phyloP scores from a whole-genome alignment of 2,113 vertebrate species.

The Osmerus eperlanus region DNA sequence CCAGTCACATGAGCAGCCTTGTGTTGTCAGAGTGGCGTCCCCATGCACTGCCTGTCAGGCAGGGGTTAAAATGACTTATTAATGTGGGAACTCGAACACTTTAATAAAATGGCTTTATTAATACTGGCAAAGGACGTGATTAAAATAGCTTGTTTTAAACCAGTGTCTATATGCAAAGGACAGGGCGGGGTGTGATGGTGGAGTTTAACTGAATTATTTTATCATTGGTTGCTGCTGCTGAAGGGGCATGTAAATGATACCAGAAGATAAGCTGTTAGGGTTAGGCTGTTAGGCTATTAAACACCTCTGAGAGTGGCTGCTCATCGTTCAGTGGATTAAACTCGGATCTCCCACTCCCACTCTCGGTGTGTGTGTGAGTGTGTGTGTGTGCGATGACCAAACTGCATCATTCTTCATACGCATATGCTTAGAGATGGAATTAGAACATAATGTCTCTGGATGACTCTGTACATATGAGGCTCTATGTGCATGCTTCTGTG shows the following conservation, averaged over 20 bases:
- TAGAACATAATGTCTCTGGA: neutral
- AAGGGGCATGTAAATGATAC: constrained; percentile 51
- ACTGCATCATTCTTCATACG: too few relatives aligned
- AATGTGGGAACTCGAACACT: neutral
- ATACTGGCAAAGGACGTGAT: constrained; percentile 9
- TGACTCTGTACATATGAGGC: neutral
- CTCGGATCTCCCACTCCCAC: neutral
- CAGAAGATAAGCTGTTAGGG: constrained; percentile 45
- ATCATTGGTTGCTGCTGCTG: constrained; percentile 35
- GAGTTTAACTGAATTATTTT: constrained; percentile 48
- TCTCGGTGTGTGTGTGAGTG: neutral
- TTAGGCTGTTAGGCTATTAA: neutral
- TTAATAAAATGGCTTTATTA: constrained; percentile 18
- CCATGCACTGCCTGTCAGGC: neutral
- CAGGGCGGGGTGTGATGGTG: constrained; percentile 13
- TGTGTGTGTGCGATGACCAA: neutral
- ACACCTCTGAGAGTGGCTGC: constrained; percentile 39
- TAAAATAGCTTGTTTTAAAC: constrained; percentile 32
- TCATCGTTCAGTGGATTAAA: neutral
- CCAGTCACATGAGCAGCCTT: neutral
- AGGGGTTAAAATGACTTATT: neutral
- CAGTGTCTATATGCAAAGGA: constrained; percentile 13
- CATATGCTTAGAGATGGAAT: too few relatives aligned
- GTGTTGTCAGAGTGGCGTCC: neutral
- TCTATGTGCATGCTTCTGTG: neutral